Conservation (phyloP, 2,888 invertebrate species). For the Terebella lapidaria region DNA sequence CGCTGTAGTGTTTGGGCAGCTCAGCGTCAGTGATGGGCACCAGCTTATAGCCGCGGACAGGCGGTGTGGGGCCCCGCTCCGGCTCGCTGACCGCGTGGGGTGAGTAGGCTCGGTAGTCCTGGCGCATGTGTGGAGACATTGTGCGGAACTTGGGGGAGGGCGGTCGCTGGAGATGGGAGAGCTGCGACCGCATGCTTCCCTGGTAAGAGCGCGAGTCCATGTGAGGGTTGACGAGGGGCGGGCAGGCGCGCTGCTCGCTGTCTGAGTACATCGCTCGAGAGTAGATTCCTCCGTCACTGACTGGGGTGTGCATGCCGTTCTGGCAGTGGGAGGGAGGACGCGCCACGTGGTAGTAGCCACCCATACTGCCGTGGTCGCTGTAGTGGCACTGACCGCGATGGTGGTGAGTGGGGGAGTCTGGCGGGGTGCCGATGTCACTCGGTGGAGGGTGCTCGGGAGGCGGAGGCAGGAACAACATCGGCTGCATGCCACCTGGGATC, state of each 20-base stretch:
- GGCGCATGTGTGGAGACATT: slow-evolving; percentile 17
- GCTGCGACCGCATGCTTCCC: neutral
- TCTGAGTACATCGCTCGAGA: neutral
- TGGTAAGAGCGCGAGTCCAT: neutral
- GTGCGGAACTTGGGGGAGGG: slow-evolving; percentile 13
- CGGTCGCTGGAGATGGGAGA: slow-evolving; percentile 12
- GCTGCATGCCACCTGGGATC: neutral
- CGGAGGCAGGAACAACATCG: slow-evolving; percentile 49
- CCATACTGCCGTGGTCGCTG: neutral
- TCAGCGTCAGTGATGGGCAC: slow-evolving; percentile 22
- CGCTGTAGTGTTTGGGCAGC: slow-evolving; percentile 23
- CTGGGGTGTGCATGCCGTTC: neutral
- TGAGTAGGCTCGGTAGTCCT: slow-evolving; percentile 13
- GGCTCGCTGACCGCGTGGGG: slow-evolving; percentile 27
- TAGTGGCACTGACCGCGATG: neutral
- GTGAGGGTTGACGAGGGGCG: neutral
- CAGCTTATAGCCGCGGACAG: slow-evolving; percentile 24
- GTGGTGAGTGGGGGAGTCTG: slow-evolving; percentile 30
- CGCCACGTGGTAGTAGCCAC: neutral
- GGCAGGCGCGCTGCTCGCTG: neutral
- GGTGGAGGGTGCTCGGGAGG: slow-evolving; percentile 55
- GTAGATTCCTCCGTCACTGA: neutral
- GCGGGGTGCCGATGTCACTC: slow-evolving; percentile 38
- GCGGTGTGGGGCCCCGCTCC: slow-evolving; percentile 30
- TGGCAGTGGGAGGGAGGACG: neutral